Evolutionary conservation across 2,113 vertebrate species (phyloP).

Genomic region (Tupaia tana): DNA sequence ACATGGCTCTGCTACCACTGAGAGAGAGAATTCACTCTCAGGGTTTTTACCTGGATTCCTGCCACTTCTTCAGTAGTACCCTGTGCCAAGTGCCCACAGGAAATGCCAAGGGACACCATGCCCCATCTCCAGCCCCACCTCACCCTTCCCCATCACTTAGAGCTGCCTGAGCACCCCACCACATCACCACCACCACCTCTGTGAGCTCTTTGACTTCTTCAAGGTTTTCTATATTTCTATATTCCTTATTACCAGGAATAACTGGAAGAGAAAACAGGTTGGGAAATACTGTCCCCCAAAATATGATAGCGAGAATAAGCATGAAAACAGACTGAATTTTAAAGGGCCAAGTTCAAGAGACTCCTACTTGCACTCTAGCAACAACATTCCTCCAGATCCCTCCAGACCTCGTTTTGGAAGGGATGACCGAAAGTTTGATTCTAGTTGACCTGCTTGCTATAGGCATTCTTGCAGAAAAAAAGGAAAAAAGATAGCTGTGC

Average conservation of each 20-base stretch:
- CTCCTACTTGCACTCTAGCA: background rate
- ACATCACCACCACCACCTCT: too few species aligned
- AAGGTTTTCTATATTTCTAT: background rate
- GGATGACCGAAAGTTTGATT: background rate
- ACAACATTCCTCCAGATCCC: background rate
- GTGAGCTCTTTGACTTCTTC: background rate
- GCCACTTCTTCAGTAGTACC: background rate
- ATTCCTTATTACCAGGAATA: too few species aligned
- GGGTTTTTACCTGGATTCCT: background rate
- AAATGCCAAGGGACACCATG: background rate
- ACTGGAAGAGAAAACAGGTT: background rate
- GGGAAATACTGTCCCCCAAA: background rate
- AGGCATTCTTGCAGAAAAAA: background rate
- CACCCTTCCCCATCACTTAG: background rate
- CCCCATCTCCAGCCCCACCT: background rate
- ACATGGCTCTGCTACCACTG: too few species aligned
- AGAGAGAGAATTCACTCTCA: background rate
- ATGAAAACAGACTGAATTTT: background rate
- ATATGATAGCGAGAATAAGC: background rate
- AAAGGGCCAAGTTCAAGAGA: background rate
- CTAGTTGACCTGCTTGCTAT: background rate
- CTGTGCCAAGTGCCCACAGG: background rate
- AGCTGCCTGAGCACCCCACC: background rate
- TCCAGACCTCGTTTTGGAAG: background rate
- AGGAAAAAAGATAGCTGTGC: background rate